Evolutionary conservation across 2,113 vertebrate genomes (phyloP).

Genomic region (Tympanuchus pallidicinctus): DNA sequence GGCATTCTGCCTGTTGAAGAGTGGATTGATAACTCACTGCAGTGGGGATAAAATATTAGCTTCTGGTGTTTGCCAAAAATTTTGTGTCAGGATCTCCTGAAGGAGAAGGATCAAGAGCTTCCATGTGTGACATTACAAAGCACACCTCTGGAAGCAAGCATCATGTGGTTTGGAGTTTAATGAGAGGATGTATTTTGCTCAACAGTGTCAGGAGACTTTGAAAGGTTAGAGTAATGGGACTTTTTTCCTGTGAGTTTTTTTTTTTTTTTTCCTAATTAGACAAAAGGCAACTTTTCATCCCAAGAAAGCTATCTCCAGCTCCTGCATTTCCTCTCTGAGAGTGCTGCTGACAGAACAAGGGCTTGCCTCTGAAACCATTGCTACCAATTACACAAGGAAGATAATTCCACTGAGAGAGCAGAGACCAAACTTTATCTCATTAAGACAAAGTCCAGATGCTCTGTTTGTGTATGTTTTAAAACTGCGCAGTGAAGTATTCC

Average conservation of each 20-base stretch:
- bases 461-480: constrained; percentile 60
- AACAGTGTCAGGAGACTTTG: not conserved
- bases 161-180: constrained; percentile 21
- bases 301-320: constrained; percentile 49
- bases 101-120: not conserved
- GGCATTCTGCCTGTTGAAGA: not conserved
- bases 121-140: not conserved
- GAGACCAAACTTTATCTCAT: constrained; percentile 73
- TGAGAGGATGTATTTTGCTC: not conserved
- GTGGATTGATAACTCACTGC: constrained; percentile 8
- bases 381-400: constrained; percentile 66
- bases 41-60: not conserved
- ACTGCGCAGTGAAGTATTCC: constrained; percentile 39
- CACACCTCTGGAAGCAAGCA: constrained; percentile 29
- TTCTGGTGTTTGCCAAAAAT: constrained; percentile 34
- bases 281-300: constrained; percentile 48
- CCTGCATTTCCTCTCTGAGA: constrained; percentile 34
- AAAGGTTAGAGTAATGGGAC: not conserved
- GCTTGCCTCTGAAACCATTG: constrained; percentile 52
- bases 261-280: constrained; percentile 66
- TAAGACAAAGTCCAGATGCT: constrained; percentile 71
- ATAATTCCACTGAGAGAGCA: constrained; percentile 55
- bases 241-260: not conserved
- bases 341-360: constrained; percentile 58
- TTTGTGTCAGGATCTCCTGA: constrained; percentile 8